Evolutionary conservation across 2,888 invertebrate genomes (phyloP), one percentile per base, ranked within the genome.

Genomic region (Drosophila flavopinicola): DNA sequence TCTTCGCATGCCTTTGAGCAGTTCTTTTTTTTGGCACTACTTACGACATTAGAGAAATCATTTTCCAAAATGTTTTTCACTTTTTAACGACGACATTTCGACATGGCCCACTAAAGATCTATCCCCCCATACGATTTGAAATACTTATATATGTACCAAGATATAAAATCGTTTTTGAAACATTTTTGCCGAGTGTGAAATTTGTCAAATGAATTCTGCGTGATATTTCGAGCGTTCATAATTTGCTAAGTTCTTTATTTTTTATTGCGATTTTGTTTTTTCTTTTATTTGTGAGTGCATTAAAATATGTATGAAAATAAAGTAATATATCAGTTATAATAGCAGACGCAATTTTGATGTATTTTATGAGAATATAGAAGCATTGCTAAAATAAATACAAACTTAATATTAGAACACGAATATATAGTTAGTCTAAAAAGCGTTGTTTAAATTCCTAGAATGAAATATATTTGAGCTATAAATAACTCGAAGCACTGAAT

Each of bases 1-100:
- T 52, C 33, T 39, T 35, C 24, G 41, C 20, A 10, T 38, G 30
- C 23, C 27, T 56, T 25, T 29, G 32, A 17, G 27, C 17, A 45
- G 39, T 82, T 68, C 44, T 78, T 78, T 66, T 76, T 77, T 58
- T 80, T 84, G 75, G 75, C 82, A 54, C 42, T 54, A 41, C 35
- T 61, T 76, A 61, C 64, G 42, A 59, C 57, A 66, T 60, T 60
- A 57, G 51, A 74, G 60, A 77, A 74, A 77, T 75, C 24, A 74
- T 74, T 67, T 74, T 78, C 75, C 75, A 71, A 72, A 75, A 61
- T 38, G 25, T 48, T 60, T 60, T 63, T 58, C 53, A 66, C 64
- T 83, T 83, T 83, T 83, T 76, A 79, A 66, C 75, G 59, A 67
- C 67, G 47, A 70, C 53, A 77, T 78, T 85, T 74, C 75, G 85